A percentile compares a stretch with the other conserved stretches of the same genome.
Evolutionary conservation across 2,888 invertebrate genomes (phyloP).

Genomic region (Aleiodes leptofemur): DNA sequence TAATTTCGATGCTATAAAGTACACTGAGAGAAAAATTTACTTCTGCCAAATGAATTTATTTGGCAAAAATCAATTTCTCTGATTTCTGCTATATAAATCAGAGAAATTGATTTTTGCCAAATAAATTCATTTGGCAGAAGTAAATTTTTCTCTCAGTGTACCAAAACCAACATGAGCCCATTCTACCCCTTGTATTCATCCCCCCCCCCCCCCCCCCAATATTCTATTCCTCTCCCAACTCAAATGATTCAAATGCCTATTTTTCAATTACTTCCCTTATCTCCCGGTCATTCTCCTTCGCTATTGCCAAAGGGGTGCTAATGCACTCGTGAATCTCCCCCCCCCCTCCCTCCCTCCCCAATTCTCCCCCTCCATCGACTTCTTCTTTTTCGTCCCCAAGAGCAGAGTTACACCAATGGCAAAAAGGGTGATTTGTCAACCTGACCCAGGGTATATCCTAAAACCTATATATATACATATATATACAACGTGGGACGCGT

Average conservation of each 20-base stretch:
- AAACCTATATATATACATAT: conserved; percentile 48
- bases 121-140: no score
- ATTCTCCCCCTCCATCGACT: conserved; percentile 50
- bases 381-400: conserved; percentile 17
- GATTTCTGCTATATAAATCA: no score
- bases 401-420: conserved; percentile 58
- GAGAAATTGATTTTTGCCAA: no score
- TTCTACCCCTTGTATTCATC: no score
- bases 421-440: conserved; percentile 74
- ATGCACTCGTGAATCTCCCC: conserved; percentile 48
- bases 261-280: background rate
- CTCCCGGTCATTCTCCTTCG: conserved; percentile 36
- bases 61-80: no score
- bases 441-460: conserved; percentile 69
- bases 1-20: no score
- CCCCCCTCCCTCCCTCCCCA: conserved; percentile 44
- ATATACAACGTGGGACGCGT: conserved; percentile 60
- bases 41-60: no score
- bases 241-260: conserved; percentile 45
- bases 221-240: no score
- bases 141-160: no score
- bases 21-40: no score
- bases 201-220: no score
- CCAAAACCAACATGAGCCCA: no score
- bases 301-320: conserved; percentile 27